Evolutionary conservation across 1,140 invertebrate genomes (phyloP).

Genomic region (Reticulitermes speratus): DNA sequence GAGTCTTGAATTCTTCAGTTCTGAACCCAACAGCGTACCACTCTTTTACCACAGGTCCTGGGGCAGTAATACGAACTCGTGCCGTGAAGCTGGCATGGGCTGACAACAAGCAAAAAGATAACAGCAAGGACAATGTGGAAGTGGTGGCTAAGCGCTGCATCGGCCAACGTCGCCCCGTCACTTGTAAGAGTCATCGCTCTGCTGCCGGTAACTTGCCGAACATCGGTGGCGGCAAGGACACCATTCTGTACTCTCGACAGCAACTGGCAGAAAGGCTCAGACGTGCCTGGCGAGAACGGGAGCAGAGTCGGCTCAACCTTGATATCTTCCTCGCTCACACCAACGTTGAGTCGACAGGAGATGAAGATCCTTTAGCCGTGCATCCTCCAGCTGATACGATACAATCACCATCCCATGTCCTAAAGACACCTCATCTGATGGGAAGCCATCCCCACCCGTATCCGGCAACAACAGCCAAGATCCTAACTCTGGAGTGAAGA

Average conservation of each 20-base stretch:
- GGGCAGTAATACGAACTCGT: constrained; percentile 30
- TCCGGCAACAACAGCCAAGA: too few species aligned
- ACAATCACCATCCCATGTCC: neutral
- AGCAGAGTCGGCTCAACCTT: constrained; percentile 53
- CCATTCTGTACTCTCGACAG: constrained; percentile 54
- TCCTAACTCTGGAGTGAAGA: too few species aligned
- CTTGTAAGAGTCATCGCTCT: constrained; percentile 35
- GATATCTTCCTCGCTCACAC: constrained; percentile 56
- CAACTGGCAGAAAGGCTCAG: constrained; percentile 53
- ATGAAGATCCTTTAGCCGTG: too few species aligned
- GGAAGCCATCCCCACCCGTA: too few species aligned
- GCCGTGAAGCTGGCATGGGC: constrained; percentile 43
- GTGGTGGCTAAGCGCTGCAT: constrained; percentile 43
- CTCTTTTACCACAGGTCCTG: neutral
- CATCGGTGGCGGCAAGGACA: constrained; percentile 46
- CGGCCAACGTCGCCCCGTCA: constrained; percentile 41
- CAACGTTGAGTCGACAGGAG: constrained; percentile 40
- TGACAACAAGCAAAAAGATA: constrained; percentile 35
- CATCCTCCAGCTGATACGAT: neutral
- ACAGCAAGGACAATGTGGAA: neutral
- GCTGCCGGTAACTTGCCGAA: constrained; percentile 28
- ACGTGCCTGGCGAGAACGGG: constrained; percentile 53
- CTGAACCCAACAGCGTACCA: neutral
- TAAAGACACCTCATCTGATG: neutral
- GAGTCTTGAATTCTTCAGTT: too few species aligned